Evolutionary conservation across 2,888 invertebrate species (phyloP), one percentile per base, ranked within the genome.

Genomic region (Drosophila niveifrons): DNA sequence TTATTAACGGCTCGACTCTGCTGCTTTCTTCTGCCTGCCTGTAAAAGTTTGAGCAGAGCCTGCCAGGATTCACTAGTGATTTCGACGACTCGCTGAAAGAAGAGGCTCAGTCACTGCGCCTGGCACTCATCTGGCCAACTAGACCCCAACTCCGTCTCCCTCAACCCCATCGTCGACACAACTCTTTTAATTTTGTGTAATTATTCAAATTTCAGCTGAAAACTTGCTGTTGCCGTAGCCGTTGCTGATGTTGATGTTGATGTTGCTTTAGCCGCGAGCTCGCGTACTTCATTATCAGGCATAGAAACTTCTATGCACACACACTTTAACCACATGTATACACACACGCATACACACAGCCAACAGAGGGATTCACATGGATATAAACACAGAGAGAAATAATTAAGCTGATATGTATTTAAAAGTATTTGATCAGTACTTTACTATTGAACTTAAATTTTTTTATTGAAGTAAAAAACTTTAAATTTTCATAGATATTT

Each of bases 121-220:
- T 36, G 52, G 13, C 65, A 61, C 64, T 67, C 70, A 69, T 47
- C 66, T 53, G 48, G 56, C 68, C 62, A 81, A 67, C 56, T 63
- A 59, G 76, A 44, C 56, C 46, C 23, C 53, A 46, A 10, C 29
- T 65, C 11, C 57, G 28, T 31, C 53, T 55, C 17, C 52, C 63
- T 9, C 59, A 29, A 18, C 6, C 50, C 39, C 31, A 17, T 18
- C 51, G 50, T 36, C 61, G 67, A 46, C 51, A 46, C 46, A 61
- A 41, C 64, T 62, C 52, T 69, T 74, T 85, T 77, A 62, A 88
- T 72, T 69, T 68, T 72, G 78, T 64, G 67, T 82, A 83, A 88
- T 85, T 88, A 88, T 85, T 83, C 71, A 79, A 85, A 88, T 72
- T 66, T 69, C 17, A 67, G 69, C 59, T 70, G 61, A 67, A 75